Evolutionary conservation across 2,888 invertebrate genomes (phyloP), one percentile per base, ranked within the genome.

Genomic region (Candidula unifasciata): DNA sequence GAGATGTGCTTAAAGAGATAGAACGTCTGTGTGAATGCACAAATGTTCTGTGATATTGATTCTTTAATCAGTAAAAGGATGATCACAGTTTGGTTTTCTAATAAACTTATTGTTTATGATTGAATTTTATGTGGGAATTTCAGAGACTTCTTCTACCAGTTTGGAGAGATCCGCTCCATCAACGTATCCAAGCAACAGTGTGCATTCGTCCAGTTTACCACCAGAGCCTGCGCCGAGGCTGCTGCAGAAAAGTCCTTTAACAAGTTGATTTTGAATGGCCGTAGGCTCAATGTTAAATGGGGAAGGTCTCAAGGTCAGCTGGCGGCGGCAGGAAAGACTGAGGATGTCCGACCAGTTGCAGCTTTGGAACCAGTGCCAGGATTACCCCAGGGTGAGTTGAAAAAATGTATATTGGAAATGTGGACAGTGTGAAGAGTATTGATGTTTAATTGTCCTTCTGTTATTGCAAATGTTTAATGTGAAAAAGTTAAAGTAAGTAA

Each of bases 241-340:
- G 99, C 99, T 0, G 90, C 92, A 35, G 93, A 93, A 85, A 92
- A 91, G 80, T 97, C 98, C 0, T 99, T 99, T 93, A 99, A 99
- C 93, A 97, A 99, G 91, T 94, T 99, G 54, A 96, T 96, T 85
- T 93, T 96, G 54, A 96, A 97, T 85, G 93, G 94, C 0, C 87
- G 98, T 87, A 95, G 98, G 77, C 95, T 99, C 2, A 97, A 97
- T n/a, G 98, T 99, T 87, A 98, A 99, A 93, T 99, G 99, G 99
- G 99, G 99, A 0, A 96, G 97, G 91, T 98, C 98, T 0, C 99
- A 99, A 94, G 98, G 96, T 33, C 93, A 94, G 87, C 91, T 89
- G 81, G 35, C 82, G n/a, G 85, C 86, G 86, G 86, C 87, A 85
- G 89, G 86, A 54, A 89, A 87, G 82, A 90, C 90, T 83, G 91